phyloP scores from a whole-genome alignment of 2,113 vertebrate genomes.

The Gasterosteus aculeatus region DNA sequence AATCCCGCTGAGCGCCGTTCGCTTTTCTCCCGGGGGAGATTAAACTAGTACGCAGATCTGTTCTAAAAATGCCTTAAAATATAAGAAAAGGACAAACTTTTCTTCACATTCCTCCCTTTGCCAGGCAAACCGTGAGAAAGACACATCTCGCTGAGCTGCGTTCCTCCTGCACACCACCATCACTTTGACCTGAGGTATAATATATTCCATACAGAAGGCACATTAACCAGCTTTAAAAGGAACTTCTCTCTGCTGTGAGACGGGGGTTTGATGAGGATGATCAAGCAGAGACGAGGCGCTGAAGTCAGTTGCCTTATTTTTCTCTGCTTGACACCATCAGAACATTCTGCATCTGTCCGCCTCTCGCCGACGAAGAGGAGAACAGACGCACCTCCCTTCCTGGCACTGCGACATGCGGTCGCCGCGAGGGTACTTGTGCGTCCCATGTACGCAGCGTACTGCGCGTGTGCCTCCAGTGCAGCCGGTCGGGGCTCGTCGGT shows the following conservation, averaged over 20 bases:
- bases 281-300: neutral
- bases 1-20: constrained; percentile 7
- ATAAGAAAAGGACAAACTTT: neutral
- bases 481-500: constrained; percentile 39
- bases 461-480: neutral
- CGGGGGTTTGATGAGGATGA: neutral
- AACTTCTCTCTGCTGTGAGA: neutral
- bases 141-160: neutral
- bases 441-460: no score
- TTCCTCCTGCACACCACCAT: no score
- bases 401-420: constrained; percentile 58
- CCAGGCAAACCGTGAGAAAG: neutral
- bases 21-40: neutral
- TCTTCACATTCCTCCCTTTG: neutral
- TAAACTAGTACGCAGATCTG: neutral
- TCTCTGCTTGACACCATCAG: neutral
- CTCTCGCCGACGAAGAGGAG: no score
- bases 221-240: neutral
- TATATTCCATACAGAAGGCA: neutral
- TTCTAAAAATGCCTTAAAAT: neutral
- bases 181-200: neutral
- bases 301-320: neutral
- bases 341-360: neutral
- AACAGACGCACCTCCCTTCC: constrained; percentile 44
- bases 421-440: neutral